Conservation (phyloP, 23 tunicate species). For the Clavelina lepadiformis region DNA sequence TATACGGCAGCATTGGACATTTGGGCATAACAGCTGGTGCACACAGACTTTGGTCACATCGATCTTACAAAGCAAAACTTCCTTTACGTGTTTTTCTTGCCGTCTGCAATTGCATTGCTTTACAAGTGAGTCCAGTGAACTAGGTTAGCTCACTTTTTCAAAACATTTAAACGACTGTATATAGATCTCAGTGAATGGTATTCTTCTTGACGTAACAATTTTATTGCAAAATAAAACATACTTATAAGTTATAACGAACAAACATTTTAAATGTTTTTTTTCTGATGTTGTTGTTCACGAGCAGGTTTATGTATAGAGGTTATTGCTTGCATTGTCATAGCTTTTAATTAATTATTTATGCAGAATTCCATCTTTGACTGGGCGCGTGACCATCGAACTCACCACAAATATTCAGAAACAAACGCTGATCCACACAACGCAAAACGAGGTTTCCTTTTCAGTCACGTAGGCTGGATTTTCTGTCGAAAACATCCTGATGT, state of each 20-base stretch:
- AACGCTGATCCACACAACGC: slow-evolving; percentile 83
- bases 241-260: too few relatives aligned
- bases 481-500: slow-evolving; percentile 46
- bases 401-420: slow-evolving; percentile 75
- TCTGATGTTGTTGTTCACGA: too few relatives aligned
- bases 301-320: too few relatives aligned
- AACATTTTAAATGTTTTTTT: too few relatives aligned
- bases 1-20: background rate
- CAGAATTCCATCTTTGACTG: slow-evolving; percentile 61
- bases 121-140: slow-evolving; percentile 20
- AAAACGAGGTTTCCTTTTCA: slow-evolving; percentile 61
- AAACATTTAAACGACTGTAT: too few relatives aligned
- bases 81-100: slow-evolving; percentile 37
- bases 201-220: too few relatives aligned
- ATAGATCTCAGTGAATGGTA: too few relatives aligned
- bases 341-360: background rate
- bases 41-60: slow-evolving; percentile 62
- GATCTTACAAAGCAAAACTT: slow-evolving; percentile 46
- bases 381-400: slow-evolving; percentile 62
- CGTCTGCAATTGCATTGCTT: slow-evolving; percentile 9
- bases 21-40: slow-evolving; percentile 50
- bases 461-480: slow-evolving; percentile 68
- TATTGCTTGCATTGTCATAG: too few relatives aligned
- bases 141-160: too few relatives aligned
- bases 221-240: too few relatives aligned